Evolutionary conservation across 2,888 invertebrate species (phyloP), one percentile per base, ranked within the genome.

Genomic region (Tetanocera ferruginea): DNA sequence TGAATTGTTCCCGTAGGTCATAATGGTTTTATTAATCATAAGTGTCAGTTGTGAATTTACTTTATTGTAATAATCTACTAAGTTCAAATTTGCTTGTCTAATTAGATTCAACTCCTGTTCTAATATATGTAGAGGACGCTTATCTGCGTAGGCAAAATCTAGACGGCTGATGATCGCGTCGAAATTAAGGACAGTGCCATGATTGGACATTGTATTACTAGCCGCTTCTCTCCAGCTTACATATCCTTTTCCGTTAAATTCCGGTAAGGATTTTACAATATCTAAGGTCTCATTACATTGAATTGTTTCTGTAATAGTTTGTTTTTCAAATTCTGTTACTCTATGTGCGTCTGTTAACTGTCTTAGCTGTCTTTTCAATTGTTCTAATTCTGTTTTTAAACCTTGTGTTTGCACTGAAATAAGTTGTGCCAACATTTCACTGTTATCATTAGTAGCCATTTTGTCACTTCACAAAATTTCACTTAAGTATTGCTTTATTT

Each of bases 121-220:
- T 25, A 78, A 62, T 14, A 78, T 64, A 62, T 80, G 80, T 25
- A 71, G 31, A 6, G 78, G 76, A 3, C 78, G 60, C 37, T 76
- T 80, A 31, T 80, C 77, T 3, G 77, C 67, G 43, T 71, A 80
- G 0, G 79, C 66, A 11, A 80, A 78, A 55, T 79, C 79, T 34
- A 78, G 43, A 19, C 76, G 49, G 6, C n/a, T n/a, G n/a, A n/a
- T n/a, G n/a, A n/a, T n/a, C n/a, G n/a, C n/a, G n/a, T n/a, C n/a
- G n/a, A n/a, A 74, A 55, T 80, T 78, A n/a, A 80, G 5, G 14
- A 80, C 78, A 3, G 78, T 77, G 4, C 78, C 78, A 23, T 80
- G 77, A 52, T 80, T 79, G 0, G 76, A 70, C 9, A 78, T 23
- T 9, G n/a, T 37, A 52, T 78, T 74, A 73, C 73, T 23, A 23